phyloP scores from a whole-genome alignment of 2,797 vertebrate species.

The Gallinago solitaria region DNA sequence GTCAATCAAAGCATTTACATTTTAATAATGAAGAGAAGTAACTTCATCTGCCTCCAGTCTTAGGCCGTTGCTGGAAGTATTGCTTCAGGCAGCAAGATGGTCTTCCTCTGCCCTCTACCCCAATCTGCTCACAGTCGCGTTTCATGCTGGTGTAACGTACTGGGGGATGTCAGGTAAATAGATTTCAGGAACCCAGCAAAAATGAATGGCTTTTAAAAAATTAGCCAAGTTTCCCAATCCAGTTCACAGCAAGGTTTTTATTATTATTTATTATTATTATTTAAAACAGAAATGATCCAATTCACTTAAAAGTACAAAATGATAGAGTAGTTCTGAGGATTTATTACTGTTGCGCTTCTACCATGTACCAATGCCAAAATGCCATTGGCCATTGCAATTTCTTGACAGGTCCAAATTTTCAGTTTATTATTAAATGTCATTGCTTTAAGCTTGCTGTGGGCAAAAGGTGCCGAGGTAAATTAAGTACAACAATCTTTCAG shows the following conservation, averaged over 20 bases:
- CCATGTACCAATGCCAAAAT: background rate
- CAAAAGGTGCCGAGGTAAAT: slow-evolving; percentile 49
- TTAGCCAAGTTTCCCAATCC: background rate
- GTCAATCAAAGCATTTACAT: background rate
- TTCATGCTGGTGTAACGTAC: background rate
- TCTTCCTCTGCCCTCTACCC: background rate
- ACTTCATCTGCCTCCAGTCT: background rate
- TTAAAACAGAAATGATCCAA: background rate
- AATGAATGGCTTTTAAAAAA: background rate
- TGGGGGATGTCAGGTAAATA: background rate
- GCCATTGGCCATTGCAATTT: background rate
- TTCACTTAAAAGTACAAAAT: background rate
- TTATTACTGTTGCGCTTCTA: slow-evolving; percentile 1
- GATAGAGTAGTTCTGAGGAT: background rate
- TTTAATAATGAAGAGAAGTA: background rate
- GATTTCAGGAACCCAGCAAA: background rate
- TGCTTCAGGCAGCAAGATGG: background rate
- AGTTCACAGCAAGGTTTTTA: background rate
- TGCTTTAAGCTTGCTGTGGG: slow-evolving; percentile 48
- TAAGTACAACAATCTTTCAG: slow-evolving; percentile 16
- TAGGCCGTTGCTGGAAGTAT: background rate
- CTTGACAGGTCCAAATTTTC: slow-evolving; percentile 26
- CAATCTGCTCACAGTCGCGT: background rate
- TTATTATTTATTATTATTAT: background rate
- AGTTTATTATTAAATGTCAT: slow-evolving; percentile 51